Base-by-base conservation (phyloP, 2,797 vertebrate genomes). In the Percopsis omiscomaycus region DNA sequence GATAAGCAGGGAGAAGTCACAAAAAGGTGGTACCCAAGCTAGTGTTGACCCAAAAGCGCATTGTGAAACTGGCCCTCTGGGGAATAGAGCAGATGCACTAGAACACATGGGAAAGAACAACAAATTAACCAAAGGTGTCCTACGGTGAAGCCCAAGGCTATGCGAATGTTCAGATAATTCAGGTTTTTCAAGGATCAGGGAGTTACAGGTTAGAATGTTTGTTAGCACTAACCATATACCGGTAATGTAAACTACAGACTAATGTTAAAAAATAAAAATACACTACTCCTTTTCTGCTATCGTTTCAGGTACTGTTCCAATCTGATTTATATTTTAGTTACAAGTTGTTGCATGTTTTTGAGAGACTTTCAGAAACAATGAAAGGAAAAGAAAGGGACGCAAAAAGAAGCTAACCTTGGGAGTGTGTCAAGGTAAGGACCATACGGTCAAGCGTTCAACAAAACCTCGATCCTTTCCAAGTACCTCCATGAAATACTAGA, bases 11-110 rank as follows among this genome's bases (percentile, higher is more conserved):
- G 6, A 50, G 16, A 32, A 56, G 46, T 8, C 44, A 11, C 45
- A 47, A 10, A 32, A 55, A 53, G 13, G 16, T n/a, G 28, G 16
- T 32, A 50, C 28, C 15, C 13, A 30, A 13, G 8, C 29, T 45
- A 52, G 49, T 48, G 8, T 5, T 27, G 10, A 48, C 53, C 50
- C 27, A 62, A 61, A 55, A 45, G 12, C 29, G 48, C 28, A 51
- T 59, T 10, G 47, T 61, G 46, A 61, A 69, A 57, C 29, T 53
- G 28, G 28, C 55, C 48, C 12, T 52, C 13, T 3, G n/a, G 51
- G 53, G 37, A 51, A 5, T 13, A n/a, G 10, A 53, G 22, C 47
- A 54, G 47, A 48, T 52, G 14, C 11, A 46, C 27, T 10, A 70
- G 51, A 4, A 22, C 51, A 51, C 32, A 22, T n/a, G 13, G 16